Evolutionary conservation across 2,888 invertebrate species (phyloP).

Genomic region (Perizoma affinitatum): DNA sequence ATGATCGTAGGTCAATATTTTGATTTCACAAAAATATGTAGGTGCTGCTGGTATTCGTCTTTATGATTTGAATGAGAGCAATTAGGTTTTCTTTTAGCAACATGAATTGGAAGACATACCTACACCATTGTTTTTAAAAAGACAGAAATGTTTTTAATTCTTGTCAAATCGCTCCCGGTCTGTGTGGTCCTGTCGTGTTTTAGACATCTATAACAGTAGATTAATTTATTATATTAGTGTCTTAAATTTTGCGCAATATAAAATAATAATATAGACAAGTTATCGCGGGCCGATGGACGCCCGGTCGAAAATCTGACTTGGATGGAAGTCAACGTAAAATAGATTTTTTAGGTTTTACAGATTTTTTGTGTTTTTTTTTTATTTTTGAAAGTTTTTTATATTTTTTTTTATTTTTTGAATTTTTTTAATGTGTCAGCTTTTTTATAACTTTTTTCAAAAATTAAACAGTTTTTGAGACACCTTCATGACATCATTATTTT

Average conservation of each 20-base stretch:
- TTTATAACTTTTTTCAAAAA: slow-evolving; percentile 69
- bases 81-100: neutral
- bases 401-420: slow-evolving; percentile 50
- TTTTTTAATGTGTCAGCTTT: slow-evolving; percentile 58
- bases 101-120: slow-evolving; percentile 10
- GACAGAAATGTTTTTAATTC: neutral
- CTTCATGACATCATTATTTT: slow-evolving; percentile 58
- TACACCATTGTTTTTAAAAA: slow-evolving; percentile 2
- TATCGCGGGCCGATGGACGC: slow-evolving; percentile 38
- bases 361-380: slow-evolving; percentile 51
- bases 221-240: too few species aligned
- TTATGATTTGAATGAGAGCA: slow-evolving; percentile 5
- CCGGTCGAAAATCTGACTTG: slow-evolving; percentile 47
- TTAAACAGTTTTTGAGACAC: slow-evolving; percentile 73
- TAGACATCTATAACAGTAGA: neutral
- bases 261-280: too few species aligned
- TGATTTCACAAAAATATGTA: slow-evolving; percentile 15
- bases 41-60: slow-evolving; percentile 7
- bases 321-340: slow-evolving; percentile 58
- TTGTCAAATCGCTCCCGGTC: slow-evolving; percentile 1
- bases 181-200: neutral
- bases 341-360: slow-evolving; percentile 57
- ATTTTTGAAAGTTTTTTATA: slow-evolving; percentile 45
- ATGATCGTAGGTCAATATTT: slow-evolving; percentile 19
- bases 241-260: too few species aligned